Percentiles rank a stretch among this genome's conserved stretches.
These are phyloP conservation scores for Microtus richardsoni DNA, from an alignment of 2,113 vertebrate genomes.

Conservation along the genomic window DNA sequence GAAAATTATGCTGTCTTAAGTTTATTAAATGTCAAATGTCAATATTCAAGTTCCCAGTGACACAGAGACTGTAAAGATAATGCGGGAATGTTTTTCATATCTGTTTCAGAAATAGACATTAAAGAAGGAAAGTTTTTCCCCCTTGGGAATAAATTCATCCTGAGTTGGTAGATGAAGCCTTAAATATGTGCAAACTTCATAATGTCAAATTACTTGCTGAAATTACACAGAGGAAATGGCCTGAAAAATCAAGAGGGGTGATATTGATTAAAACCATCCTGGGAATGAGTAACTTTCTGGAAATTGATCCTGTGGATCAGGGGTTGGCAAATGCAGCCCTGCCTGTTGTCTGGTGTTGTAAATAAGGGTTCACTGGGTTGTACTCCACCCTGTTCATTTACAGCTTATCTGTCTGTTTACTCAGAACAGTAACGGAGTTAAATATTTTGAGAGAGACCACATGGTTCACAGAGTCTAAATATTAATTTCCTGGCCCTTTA, in stretches of 20 bases:
- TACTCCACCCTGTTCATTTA: background rate
- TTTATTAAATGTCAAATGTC: background rate
- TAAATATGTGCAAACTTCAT: constrained; percentile 23
- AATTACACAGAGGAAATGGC: background rate
- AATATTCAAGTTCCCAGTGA: background rate
- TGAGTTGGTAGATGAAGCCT: constrained; percentile 55
- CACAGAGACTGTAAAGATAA: background rate
- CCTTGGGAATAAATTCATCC: constrained; percentile 64
- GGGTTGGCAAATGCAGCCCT: background rate
- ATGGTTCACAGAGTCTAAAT: background rate
- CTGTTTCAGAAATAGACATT: background rate
- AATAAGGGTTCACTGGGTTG: background rate
- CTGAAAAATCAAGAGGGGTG: background rate
- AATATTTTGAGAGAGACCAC: background rate
- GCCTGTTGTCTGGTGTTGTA: background rate
- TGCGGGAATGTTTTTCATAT: background rate
- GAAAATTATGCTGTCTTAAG: background rate
- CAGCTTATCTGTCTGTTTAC: background rate
- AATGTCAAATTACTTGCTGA: constrained; percentile 15
- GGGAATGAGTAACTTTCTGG: background rate
- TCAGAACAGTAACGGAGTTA: background rate
- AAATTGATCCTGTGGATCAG: background rate
- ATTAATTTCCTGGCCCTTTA: background rate
- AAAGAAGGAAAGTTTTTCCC: background rate
- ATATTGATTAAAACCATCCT: background rate